Conservation (phyloP, 1,140 invertebrate species). For the Lineus longissimus region DNA sequence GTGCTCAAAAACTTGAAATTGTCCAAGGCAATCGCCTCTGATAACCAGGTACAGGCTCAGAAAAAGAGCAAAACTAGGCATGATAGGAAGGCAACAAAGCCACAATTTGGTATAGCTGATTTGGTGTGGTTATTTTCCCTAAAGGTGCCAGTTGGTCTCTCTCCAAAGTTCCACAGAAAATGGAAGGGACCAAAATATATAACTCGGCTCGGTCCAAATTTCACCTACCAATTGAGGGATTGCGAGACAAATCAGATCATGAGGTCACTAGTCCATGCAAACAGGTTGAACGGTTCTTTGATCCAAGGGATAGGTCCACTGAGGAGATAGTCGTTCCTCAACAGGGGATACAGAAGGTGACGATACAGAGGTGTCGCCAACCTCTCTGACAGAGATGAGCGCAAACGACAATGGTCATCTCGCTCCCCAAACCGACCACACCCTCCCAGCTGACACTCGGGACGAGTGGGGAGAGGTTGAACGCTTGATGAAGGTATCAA, state of each 20-base stretch:
- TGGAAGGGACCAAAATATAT: not conserved
- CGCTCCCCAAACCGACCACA: too few species aligned
- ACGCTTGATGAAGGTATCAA: too few species aligned
- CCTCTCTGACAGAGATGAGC: too few species aligned
- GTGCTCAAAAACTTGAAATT: not conserved
- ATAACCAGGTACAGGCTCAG: not conserved
- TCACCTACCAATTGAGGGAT: slow-evolving; percentile 15
- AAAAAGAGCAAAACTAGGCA: not conserved
- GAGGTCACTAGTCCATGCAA: not conserved
- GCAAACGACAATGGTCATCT: too few species aligned
- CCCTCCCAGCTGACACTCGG: too few species aligned
- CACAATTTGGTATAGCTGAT: not conserved
- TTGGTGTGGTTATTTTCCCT: not conserved
- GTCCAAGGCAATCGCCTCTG: not conserved
- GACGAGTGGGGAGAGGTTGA: too few species aligned
- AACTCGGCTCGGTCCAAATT: not conserved
- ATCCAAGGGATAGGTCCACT: too few species aligned
- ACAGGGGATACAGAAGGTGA: too few species aligned
- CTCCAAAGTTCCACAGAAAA: not conserved
- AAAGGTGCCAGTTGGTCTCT: not conserved
- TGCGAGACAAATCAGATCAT: not conserved
- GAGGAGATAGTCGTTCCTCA: too few species aligned
- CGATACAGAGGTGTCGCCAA: too few species aligned
- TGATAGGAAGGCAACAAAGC: not conserved
- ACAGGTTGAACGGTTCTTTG: not conserved